These are phyloP conservation scores for Tiliacea citrago DNA, from an alignment of 2,888 invertebrate species.

Conservation along the genomic window DNA sequence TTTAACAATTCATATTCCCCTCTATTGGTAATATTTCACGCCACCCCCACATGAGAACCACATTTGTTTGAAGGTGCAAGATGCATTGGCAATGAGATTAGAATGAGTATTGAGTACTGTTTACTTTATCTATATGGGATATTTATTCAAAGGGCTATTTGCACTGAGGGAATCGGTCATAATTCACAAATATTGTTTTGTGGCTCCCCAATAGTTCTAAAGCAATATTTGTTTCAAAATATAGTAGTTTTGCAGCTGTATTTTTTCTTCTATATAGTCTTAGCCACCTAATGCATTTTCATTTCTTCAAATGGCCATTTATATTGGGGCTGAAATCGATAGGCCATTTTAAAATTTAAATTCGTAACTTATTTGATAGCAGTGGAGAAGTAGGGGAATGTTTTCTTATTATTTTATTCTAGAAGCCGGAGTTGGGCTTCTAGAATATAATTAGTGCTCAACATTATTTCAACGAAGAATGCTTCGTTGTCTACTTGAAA, in stretches of 20 bases:
- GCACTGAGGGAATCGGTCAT: slow-evolving; percentile 60
- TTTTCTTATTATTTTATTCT: background rate
- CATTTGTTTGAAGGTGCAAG: slow-evolving; percentile 70
- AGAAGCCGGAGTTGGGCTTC: no score
- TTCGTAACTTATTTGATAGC: background rate
- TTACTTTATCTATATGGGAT: slow-evolving; percentile 71
- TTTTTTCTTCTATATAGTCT: background rate
- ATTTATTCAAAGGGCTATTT: slow-evolving; percentile 73
- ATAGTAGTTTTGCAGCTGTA: slow-evolving; percentile 2
- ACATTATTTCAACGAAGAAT: background rate
- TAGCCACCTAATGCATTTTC: slow-evolving; percentile 14
- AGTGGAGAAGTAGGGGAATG: background rate
- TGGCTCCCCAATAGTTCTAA: slow-evolving; percentile 32
- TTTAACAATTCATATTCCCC: slow-evolving; percentile 49
- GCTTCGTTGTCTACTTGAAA: background rate
- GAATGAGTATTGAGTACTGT: slow-evolving; percentile 78
- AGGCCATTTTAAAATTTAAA: slow-evolving; percentile 9
- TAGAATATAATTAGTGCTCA: no score
- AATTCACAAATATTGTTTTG: slow-evolving; percentile 52
- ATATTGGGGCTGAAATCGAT: background rate
- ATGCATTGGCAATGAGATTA: slow-evolving; percentile 71
- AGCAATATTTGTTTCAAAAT: slow-evolving; percentile 29
- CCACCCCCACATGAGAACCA: slow-evolving; percentile 67
- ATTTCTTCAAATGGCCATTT: slow-evolving; percentile 34
- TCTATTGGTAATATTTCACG: slow-evolving; percentile 65